A percentile compares a stretch with the other conserved stretches of the same genome.
phyloP scores from a whole-genome alignment of 2,888 invertebrate genomes.

The Colostygia pectinataria region DNA sequence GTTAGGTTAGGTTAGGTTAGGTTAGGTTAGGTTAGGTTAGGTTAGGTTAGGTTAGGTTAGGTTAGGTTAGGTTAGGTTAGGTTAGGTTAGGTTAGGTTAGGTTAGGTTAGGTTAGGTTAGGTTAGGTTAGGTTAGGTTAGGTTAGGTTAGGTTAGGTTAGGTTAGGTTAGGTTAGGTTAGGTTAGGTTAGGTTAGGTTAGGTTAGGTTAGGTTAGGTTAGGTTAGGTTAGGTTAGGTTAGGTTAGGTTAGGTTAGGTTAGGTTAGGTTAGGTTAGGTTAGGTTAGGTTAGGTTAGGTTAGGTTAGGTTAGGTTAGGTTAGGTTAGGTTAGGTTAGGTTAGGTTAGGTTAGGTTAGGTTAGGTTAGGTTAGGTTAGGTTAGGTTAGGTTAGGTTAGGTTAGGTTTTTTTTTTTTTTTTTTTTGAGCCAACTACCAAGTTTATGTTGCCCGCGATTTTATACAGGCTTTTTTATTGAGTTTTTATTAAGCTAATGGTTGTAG shows the following conservation, averaged over 20 bases:
- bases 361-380: constrained; percentile 5
- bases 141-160: constrained; percentile 31
- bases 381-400: constrained; percentile 13
- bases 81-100: constrained; percentile 24
- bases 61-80: constrained; percentile 24
- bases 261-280: constrained; percentile 23
- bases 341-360: constrained; percentile 15
- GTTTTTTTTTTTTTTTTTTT: no score
- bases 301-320: constrained; percentile 10
- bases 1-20: constrained; percentile 15
- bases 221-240: constrained; percentile 30
- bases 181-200: constrained; percentile 23
- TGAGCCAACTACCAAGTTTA: no score
- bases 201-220: not conserved
- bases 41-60: constrained; percentile 25
- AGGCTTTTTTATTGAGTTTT: no score
- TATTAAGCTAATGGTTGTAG: no score
- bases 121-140: constrained; percentile 25
- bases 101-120: constrained; percentile 27
- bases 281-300: constrained; percentile 2
- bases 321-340: constrained; percentile 11
- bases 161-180: constrained; percentile 28
- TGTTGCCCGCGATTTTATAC: no score
- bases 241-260: constrained; percentile 23
- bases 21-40: constrained; percentile 5